phyloP scores from a whole-genome alignment of 2,797 vertebrate species.

The Sibirionetta formosa region DNA sequence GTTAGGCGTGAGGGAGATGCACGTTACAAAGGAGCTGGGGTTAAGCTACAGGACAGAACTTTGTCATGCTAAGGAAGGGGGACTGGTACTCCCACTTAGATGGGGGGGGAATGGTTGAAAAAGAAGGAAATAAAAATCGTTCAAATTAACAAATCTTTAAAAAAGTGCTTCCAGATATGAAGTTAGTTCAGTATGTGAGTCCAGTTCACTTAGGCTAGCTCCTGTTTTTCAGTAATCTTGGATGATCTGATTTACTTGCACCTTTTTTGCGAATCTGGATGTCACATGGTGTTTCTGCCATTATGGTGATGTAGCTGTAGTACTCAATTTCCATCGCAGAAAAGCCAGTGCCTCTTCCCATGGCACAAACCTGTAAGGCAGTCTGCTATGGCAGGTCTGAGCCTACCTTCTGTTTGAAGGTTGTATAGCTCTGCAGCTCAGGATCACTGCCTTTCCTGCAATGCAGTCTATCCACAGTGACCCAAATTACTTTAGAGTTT shows the following conservation, averaged over 20 bases:
- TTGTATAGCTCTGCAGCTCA: neutral
- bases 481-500: neutral
- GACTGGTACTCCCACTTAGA: neutral
- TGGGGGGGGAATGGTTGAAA: neutral
- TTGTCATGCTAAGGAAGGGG: neutral
- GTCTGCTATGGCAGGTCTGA: neutral
- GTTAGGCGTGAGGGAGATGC: neutral
- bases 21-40: neutral
- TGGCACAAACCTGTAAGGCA: neutral
- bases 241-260: neutral
- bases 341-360: neutral
- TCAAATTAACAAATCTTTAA: neutral
- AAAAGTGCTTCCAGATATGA: neutral
- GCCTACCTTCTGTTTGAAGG: neutral
- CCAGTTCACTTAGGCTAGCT: neutral
- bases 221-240: neutral
- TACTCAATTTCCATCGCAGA: neutral
- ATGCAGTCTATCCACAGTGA: neutral
- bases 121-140: neutral
- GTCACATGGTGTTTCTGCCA: neutral
- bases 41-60: fast-evolving
- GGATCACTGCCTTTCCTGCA: neutral
- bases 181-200: neutral
- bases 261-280: neutral
- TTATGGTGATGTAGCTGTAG: fast-evolving